Evolutionary conservation across 2,113 vertebrate genomes (phyloP).

Genomic region (Rissa tridactyla): DNA sequence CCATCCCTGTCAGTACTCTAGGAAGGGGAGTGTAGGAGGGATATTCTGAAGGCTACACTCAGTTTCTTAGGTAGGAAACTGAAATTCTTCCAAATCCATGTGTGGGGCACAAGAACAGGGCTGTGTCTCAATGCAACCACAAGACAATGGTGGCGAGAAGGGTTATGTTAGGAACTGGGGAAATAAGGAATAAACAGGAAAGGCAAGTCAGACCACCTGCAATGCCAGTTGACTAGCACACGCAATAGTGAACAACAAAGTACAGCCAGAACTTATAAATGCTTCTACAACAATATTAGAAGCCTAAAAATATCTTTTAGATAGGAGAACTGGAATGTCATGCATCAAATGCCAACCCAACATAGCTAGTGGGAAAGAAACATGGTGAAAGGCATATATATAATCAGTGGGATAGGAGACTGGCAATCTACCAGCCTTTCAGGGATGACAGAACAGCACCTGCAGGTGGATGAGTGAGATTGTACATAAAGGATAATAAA

Average conservation of each 20-base stretch:
- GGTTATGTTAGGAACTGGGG: background rate
- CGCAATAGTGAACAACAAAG: background rate
- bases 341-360: background rate
- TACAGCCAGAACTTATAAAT: background rate
- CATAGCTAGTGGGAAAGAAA: background rate
- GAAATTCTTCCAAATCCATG: background rate
- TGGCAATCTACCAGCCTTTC: background rate
- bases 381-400: background rate
- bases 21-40: background rate
- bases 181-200: background rate
- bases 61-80: background rate
- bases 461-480: background rate
- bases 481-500: background rate
- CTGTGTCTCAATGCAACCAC: background rate
- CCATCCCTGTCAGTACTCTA: background rate
- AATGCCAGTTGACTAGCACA: background rate
- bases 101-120: background rate
- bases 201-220: background rate
- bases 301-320: background rate
- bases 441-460: background rate
- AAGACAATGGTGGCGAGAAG: background rate
- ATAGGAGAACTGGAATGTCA: background rate
- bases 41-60: background rate
- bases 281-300: background rate
- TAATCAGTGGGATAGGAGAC: background rate